These are phyloP conservation scores for Lethenteron camtschaticum DNA, from an alignment of 2,113 vertebrate genomes.

Conservation along the genomic window DNA sequence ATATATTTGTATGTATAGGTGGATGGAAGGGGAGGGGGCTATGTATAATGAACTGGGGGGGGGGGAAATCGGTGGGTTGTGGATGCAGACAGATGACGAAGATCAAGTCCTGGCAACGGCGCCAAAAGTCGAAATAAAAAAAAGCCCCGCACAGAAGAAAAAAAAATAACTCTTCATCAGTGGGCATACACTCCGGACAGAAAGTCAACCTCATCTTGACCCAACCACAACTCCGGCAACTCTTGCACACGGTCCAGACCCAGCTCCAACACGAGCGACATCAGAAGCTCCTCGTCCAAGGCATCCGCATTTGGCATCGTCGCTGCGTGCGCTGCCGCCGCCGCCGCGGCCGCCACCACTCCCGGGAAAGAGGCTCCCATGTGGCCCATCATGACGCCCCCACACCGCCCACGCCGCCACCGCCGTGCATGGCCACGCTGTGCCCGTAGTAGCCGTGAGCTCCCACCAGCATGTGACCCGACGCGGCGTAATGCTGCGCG, in stretches of 20 bases:
- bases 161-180: not conserved
- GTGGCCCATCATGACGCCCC: slow-evolving; percentile 1
- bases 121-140: too few relatives aligned
- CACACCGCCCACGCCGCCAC: not conserved
- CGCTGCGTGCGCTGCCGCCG: not conserved
- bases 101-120: too few relatives aligned
- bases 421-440: too few relatives aligned
- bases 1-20: too few relatives aligned
- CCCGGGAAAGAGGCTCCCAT: not conserved
- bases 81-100: too few relatives aligned
- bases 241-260: slow-evolving; percentile 84
- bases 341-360: not conserved
- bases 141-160: not conserved
- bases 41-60: too few relatives aligned
- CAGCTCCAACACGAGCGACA: slow-evolving; percentile 68
- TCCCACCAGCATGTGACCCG: too few relatives aligned
- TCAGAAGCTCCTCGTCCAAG: slow-evolving; percentile 88
- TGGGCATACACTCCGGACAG: slow-evolving; percentile 28
- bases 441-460: too few relatives aligned
- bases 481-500: too few relatives aligned
- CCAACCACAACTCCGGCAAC: slow-evolving; percentile 81
- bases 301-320: slow-evolving; percentile 42
- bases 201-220: slow-evolving; percentile 96
- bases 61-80: too few relatives aligned
- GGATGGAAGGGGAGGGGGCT: too few relatives aligned